A percentile compares a stretch with the other conserved stretches of the same genome.
These are phyloP conservation scores for Adela reaumurella DNA, from an alignment of 2,888 invertebrate genomes.

Conservation along the genomic window DNA sequence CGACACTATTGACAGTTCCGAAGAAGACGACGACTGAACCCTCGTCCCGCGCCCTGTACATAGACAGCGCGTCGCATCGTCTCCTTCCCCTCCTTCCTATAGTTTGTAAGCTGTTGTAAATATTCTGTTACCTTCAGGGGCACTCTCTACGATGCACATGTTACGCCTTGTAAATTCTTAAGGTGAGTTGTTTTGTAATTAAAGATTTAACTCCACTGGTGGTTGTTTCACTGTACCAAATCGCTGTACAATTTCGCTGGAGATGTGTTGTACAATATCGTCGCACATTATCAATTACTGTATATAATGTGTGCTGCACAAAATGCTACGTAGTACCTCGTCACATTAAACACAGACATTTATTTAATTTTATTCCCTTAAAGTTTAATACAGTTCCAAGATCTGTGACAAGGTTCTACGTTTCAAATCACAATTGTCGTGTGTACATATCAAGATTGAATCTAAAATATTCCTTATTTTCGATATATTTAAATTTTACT, in stretches of 20 bases:
- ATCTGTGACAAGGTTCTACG: too few species aligned
- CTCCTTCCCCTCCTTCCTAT: conserved; percentile 10
- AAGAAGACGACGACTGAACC: conserved; percentile 44
- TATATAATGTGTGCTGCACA: too few species aligned
- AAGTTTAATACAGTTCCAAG: too few species aligned
- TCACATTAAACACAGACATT: too few species aligned
- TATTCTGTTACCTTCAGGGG: neutral
- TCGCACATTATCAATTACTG: too few species aligned
- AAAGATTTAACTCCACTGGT: neutral
- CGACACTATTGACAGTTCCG: conserved; percentile 43
- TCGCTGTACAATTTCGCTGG: too few species aligned
- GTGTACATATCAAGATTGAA: too few species aligned
- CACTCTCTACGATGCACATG: neutral
- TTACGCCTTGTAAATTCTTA: neutral
- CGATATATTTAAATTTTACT: too few species aligned
- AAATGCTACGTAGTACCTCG: too few species aligned
- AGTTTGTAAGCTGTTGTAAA: neutral
- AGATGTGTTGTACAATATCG: neutral
- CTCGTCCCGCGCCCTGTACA: conserved; percentile 7
- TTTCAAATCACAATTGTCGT: too few species aligned
- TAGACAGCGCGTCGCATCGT: conserved; percentile 11
- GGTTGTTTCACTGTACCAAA: neutral
- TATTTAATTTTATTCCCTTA: too few species aligned
- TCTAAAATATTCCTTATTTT: too few species aligned
- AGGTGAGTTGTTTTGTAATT: neutral